phyloP scores from a whole-genome alignment of 2,888 invertebrate species.

The Sphinx pinastri region DNA sequence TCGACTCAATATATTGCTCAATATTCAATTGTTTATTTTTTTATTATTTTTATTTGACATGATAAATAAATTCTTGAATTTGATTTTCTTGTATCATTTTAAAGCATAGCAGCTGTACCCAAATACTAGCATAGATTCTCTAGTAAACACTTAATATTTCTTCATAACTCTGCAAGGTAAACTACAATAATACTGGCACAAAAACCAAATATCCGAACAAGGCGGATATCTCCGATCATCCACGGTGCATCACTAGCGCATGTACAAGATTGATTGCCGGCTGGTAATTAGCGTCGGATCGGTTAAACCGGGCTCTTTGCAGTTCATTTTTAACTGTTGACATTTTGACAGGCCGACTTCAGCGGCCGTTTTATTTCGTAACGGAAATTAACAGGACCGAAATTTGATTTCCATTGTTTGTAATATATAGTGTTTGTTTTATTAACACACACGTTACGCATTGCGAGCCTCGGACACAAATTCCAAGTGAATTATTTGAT shows the following conservation, averaged over 20 bases:
- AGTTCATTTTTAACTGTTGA: constrained; percentile 66
- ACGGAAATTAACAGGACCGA: constrained; percentile 27
- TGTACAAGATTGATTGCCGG: constrained; percentile 58
- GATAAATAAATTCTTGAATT: too few relatives aligned
- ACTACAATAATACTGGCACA: too few relatives aligned
- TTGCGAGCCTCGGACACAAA: too few relatives aligned
- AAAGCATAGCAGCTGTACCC: too few relatives aligned
- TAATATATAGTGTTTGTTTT: constrained; percentile 6
- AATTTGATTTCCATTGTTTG: constrained; percentile 21
- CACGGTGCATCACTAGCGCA: constrained; percentile 33
- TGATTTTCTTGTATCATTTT: too few relatives aligned
- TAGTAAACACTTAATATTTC: neutral
- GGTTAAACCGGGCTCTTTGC: constrained; percentile 50
- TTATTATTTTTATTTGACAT: too few relatives aligned
- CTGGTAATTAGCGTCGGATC: constrained; percentile 63
- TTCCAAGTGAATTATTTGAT: neutral
- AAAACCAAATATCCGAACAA: neutral
- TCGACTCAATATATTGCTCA: too few relatives aligned
- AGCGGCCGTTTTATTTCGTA: constrained; percentile 23
- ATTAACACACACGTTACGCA: neutral
- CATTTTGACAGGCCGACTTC: constrained; percentile 55
- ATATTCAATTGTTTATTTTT: too few relatives aligned
- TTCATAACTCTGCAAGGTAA: neutral
- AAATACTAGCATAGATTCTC: too few relatives aligned
- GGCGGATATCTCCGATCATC: neutral